phyloP scores from a whole-genome alignment of 2,888 invertebrate species.

The Lasioglossum lativentre region DNA sequence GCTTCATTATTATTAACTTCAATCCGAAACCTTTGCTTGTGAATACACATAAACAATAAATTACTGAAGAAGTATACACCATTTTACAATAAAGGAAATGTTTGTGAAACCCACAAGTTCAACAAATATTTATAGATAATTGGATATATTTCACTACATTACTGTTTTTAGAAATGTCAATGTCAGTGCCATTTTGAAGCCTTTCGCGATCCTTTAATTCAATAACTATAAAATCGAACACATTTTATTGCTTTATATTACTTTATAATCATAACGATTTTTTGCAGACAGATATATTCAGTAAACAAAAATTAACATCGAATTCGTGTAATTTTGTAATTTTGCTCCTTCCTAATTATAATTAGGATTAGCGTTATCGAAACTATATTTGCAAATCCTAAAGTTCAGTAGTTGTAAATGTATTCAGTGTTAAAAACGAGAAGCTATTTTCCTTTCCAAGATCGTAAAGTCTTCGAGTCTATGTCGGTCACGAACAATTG shows the following conservation, averaged over 20 bases:
- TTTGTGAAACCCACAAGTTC: neutral
- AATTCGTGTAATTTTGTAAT: neutral
- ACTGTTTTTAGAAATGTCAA: no score
- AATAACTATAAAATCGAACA: no score
- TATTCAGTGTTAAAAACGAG: neutral
- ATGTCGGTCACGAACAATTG: conserved; percentile 58
- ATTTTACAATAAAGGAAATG: neutral
- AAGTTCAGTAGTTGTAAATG: neutral
- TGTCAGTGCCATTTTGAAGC: neutral
- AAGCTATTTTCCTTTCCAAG: conserved; percentile 26
- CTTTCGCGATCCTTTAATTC: no score
- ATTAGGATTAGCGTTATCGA: neutral
- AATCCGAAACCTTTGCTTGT: no score
- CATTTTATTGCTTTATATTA: no score
- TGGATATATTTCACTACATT: no score
- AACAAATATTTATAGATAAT: neutral
- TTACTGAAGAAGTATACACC: neutral
- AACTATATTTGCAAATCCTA: neutral
- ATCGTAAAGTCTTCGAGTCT: conserved; percentile 36
- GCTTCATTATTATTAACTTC: neutral
- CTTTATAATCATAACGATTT: no score
- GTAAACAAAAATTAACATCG: neutral
- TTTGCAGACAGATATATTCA: no score
- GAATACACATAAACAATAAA: no score
- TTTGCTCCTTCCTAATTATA: neutral